Conservation (phyloP, 2,888 invertebrate genomes). For the Drosophila parthenogenetica region DNA sequence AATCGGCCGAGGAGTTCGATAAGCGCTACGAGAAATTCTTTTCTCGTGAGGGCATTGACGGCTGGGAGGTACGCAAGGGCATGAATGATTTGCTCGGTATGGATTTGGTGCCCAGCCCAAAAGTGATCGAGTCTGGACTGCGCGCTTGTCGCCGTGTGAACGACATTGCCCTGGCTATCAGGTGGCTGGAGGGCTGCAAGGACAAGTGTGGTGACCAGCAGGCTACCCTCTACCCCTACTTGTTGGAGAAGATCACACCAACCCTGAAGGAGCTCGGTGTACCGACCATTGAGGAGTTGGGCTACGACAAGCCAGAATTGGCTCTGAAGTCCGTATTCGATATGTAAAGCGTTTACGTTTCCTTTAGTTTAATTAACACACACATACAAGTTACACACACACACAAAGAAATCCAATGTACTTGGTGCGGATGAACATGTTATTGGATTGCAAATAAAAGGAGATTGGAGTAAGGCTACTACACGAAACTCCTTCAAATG, state of each 20-base stretch:
- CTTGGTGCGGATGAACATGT: constrained; percentile 67
- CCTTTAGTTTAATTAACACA: constrained; percentile 62
- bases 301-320: constrained; percentile 98
- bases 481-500: constrained; percentile 33
- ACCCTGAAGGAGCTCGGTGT: constrained; percentile 97
- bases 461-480: constrained; percentile 75
- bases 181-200: constrained; percentile 96
- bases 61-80: constrained; percentile 97
- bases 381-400: constrained; percentile 52
- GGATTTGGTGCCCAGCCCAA: constrained; percentile 97
- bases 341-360: constrained; percentile 68
- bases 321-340: constrained; percentile 91
- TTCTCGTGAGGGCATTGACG: constrained; percentile 94
- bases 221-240: constrained; percentile 93
- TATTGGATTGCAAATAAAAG: constrained; percentile 75
- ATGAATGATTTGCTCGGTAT: constrained; percentile 95
- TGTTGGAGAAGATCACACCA: constrained; percentile 95
- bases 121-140: constrained; percentile 93
- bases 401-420: constrained; percentile 51
- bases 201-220: constrained; percentile 92
- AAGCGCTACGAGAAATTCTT: constrained; percentile 93
- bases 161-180: constrained; percentile 95
- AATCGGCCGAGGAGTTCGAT: constrained; percentile 95
- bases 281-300: constrained; percentile 96
- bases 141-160: constrained; percentile 97